Evolutionary conservation across 2,113 vertebrate genomes (phyloP).

Genomic region (Notothenia coriiceps): DNA sequence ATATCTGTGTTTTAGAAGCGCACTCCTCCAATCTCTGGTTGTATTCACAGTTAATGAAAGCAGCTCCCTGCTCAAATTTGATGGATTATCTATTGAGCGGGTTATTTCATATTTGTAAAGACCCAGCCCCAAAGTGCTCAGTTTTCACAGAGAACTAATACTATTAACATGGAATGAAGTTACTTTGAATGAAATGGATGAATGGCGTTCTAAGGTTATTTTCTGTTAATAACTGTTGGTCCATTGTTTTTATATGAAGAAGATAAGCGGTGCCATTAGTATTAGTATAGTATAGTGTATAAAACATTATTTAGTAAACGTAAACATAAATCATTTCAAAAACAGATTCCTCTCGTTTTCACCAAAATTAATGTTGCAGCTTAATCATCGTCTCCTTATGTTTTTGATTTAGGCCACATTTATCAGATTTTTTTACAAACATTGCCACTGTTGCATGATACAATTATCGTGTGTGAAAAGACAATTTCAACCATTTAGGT

Average conservation of each 20-base stretch:
- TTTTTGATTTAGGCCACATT: slow-evolving; percentile 12
- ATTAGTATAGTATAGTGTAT: no score
- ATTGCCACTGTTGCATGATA: slow-evolving; percentile 3
- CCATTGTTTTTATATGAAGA: background rate
- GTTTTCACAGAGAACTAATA: background rate
- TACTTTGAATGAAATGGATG: slow-evolving; percentile 25
- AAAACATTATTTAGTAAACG: no score
- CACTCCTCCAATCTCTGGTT: slow-evolving; percentile 71
- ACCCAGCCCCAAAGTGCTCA: slow-evolving; percentile 3
- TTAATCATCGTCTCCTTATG: background rate
- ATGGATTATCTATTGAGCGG: slow-evolving; percentile 26
- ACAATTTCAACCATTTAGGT: slow-evolving; percentile 21
- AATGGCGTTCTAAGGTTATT: slow-evolving; percentile 9
- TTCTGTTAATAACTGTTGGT: slow-evolving; percentile 15
- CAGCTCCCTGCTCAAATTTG: slow-evolving; percentile 31
- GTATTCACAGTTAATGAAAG: slow-evolving; percentile 27
- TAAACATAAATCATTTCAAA: no score
- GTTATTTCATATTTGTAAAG: slow-evolving; percentile 20
- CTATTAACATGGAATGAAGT: slow-evolving; percentile 4
- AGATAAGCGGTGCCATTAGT: background rate
- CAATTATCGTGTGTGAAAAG: slow-evolving; percentile 12
- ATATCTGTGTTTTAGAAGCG: slow-evolving; percentile 40
- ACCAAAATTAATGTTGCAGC: background rate
- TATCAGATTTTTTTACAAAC: background rate
- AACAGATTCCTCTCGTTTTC: background rate